Evolutionary conservation across 2,888 invertebrate genomes (phyloP).

Genomic region (Melipona beecheii): DNA sequence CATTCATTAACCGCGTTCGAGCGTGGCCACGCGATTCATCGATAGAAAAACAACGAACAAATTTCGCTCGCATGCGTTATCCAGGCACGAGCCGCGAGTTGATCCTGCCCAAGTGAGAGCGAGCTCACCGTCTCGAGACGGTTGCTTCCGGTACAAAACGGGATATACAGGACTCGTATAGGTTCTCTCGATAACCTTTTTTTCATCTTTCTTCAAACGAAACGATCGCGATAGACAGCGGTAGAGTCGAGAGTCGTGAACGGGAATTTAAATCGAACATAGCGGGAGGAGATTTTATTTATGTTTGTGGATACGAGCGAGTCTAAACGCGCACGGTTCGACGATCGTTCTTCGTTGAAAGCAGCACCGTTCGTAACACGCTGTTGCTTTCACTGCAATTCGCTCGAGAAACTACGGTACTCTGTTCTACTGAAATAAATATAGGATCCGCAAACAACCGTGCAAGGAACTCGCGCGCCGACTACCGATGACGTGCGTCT

Average conservation of each 20-base stretch:
- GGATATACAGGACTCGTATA: background rate
- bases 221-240: too few relatives aligned
- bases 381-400: conserved; percentile 55
- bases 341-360: conserved; percentile 26
- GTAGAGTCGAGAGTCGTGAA: conserved; percentile 3
- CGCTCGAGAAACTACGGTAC: conserved; percentile 47
- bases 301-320: background rate
- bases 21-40: background rate
- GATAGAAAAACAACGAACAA: conserved; percentile 6
- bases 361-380: conserved; percentile 10
- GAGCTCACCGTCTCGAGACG: conserved; percentile 5
- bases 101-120: conserved; percentile 41
- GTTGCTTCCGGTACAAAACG: conserved; percentile 25
- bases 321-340: conserved; percentile 9
- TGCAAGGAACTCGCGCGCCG: background rate
- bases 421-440: conserved; percentile 22
- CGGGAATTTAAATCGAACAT: background rate
- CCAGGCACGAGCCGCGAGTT: conserved; percentile 22
- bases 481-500: background rate
- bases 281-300: conserved; percentile 9
- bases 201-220: background rate
- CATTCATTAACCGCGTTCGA: conserved; percentile 28
- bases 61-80: conserved; percentile 3
- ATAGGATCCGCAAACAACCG: conserved; percentile 1
- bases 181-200: conserved; percentile 29